Percentiles rank a stretch among this genome's conserved stretches.
Evolutionary conservation across 2,888 invertebrate genomes (phyloP).

Genomic region (Drosophila yooni): DNA sequence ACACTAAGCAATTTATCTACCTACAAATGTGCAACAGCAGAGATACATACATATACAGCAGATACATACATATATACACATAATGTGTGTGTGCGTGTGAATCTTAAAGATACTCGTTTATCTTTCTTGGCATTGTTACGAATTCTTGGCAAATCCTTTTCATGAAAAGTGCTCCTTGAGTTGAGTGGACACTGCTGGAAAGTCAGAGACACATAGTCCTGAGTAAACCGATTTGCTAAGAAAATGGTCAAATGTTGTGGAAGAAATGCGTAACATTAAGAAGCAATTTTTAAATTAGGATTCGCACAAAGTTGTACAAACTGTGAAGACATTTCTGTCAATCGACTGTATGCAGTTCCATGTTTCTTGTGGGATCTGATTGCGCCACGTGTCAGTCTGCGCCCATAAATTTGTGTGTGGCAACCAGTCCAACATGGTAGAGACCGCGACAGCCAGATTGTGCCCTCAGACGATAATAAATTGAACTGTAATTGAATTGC

Average conservation of each 20-base stretch:
- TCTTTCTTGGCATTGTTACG: slow-evolving; percentile 5
- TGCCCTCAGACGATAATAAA: slow-evolving; percentile 70
- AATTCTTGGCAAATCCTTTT: slow-evolving; percentile 10
- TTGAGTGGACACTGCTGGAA: slow-evolving; percentile 9
- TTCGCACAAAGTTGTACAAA: neutral
- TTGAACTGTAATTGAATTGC: slow-evolving; percentile 78
- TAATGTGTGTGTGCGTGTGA: slow-evolving; percentile 7
- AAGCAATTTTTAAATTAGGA: neutral
- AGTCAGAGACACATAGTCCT: neutral
- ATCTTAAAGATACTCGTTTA: slow-evolving; percentile 24
- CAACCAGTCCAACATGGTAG: slow-evolving; percentile 9
- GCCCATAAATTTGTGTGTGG: slow-evolving; percentile 42
- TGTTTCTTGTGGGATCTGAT: slow-evolving; percentile 23
- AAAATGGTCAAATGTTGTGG: neutral
- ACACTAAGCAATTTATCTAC: slow-evolving; percentile 12
- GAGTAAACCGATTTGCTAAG: neutral
- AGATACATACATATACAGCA: neutral
- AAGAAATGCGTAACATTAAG: neutral
- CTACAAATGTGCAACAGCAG: slow-evolving; percentile 5
- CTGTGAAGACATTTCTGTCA: neutral
- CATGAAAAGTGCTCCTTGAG: slow-evolving; percentile 27
- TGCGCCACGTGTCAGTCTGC: slow-evolving; percentile 36
- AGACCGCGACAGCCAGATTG: slow-evolving; percentile 39
- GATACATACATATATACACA: neutral
- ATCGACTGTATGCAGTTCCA: slow-evolving; percentile 8